Conservation (phyloP, 2,797 vertebrate genomes). For the Ptychadena robeensis region DNA sequence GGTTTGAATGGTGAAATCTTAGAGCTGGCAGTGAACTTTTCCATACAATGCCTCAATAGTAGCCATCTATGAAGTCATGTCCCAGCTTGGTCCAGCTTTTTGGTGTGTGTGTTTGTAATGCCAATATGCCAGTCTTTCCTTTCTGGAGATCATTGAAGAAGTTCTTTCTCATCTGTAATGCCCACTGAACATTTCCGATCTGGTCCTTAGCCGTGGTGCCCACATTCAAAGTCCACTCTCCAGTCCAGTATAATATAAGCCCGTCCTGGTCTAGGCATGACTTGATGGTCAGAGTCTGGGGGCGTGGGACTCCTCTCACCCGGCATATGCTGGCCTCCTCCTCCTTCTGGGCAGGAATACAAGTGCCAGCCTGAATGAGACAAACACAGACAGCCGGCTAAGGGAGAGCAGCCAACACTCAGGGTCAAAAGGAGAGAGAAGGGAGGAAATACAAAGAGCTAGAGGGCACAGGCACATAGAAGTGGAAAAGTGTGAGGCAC, state of each 20-base stretch:
- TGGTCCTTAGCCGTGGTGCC: conserved; percentile 8
- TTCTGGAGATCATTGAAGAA: neutral
- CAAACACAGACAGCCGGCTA: conserved; percentile 56
- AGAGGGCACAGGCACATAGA: neutral
- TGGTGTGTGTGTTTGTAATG: neutral
- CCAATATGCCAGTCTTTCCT: conserved; percentile 4
- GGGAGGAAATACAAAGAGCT: conserved; percentile 13
- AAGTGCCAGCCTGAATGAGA: conserved; percentile 48
- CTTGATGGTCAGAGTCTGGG: conserved; percentile 34
- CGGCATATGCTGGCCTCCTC: conserved; percentile 45
- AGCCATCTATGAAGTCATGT: neutral
- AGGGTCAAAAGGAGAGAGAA: conserved; percentile 50
- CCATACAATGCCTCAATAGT: neutral
- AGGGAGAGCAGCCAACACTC: conserved; percentile 56
- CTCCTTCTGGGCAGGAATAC: conserved; percentile 31
- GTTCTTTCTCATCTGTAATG: conserved; percentile 22
- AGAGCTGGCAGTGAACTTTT: neutral
- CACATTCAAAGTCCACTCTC: conserved; percentile 16
- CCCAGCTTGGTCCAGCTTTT: neutral
- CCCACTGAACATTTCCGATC: neutral
- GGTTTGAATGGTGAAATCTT: neutral
- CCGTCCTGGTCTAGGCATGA: conserved; percentile 40
- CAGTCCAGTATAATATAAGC: conserved; percentile 39
- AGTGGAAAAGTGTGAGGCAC: neutral
- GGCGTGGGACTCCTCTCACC: conserved; percentile 18